Percentiles rank a stretch among this genome's conserved stretches.
Conservation (phyloP, 2,797 vertebrate genomes). For the Dermochelys coriacea region DNA sequence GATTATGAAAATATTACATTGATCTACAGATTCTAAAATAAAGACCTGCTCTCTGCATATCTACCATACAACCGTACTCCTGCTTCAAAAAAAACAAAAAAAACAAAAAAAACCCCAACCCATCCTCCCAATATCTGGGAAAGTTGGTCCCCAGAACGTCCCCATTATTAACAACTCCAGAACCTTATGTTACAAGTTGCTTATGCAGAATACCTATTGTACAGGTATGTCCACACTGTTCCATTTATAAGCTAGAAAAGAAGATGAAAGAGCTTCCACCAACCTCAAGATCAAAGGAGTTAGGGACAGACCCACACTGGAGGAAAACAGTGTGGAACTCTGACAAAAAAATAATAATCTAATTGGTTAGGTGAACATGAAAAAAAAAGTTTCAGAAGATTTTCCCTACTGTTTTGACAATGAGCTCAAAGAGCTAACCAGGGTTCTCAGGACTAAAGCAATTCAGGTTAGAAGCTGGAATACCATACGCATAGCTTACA, state of each 20-base stretch:
- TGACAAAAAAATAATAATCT: rapidly evolving
- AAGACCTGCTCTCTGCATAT: neutral
- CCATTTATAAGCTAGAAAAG: neutral
- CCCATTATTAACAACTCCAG: neutral
- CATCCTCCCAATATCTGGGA: neutral
- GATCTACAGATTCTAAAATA: neutral
- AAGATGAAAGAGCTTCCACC: neutral
- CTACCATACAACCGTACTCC: neutral
- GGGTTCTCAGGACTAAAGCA: neutral
- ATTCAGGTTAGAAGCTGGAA: neutral
- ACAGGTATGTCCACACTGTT: rapidly evolving
- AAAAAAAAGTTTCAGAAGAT: rapidly evolving
- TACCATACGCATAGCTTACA: constrained; percentile 82
- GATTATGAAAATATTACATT: neutral
- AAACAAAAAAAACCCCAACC: no score
- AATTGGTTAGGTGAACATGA: neutral
- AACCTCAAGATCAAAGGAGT: neutral
- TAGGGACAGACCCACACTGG: neutral
- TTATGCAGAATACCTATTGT: rapidly evolving
- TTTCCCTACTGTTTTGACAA: neutral
- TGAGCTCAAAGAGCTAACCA: neutral
- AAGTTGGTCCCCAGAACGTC: neutral
- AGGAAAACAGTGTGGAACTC: rapidly evolving
- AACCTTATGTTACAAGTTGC: neutral
- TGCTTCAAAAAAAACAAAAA: neutral